Base-by-base conservation (phyloP, 2,113 vertebrate species). In the human region DNA sequence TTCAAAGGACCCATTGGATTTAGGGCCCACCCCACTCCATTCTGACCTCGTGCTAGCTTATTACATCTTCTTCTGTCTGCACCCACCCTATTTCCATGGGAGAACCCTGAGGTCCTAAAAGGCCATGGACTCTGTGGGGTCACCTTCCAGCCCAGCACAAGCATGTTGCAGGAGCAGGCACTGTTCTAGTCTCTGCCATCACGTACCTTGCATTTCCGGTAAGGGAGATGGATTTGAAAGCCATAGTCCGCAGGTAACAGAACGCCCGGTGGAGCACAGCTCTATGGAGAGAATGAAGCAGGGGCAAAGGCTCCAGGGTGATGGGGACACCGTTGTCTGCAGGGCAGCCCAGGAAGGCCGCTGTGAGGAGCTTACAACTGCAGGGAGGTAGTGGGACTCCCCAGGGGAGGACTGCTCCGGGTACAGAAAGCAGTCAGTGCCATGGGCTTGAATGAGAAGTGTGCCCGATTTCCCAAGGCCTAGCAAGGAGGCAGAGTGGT, bases 251-350 rank as follows among this genome's bases (percentile, higher is more conserved):
- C 43, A 48, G 3, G 50, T 20, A 32, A 45, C 5, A 27, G 25
- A 45, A 12, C 1, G 0, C 16, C 43, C 3, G 0, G 10, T 35
- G 1, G 27, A 80, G 32, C 73, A 2, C 3, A 40, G 45, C 2
- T 8, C 8, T 8, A 1, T 38, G 38, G 40, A 20, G 3, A 66
- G 11, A 43, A 17, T 6, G 55, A 13, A 66, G n/a, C 16, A 10
- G 32, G 5, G 17, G 16, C 3, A 0, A 8, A 40, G 27, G 6
- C 10, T 48, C n/a, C 12, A 48, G 48, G 61, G 27, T 1, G 8
- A 1, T 0, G 20, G 38, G 25, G 2, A 1, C 0, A 8, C 18
- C n/a, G 0, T 43, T 43, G 27, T 40, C 82, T 22, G 5, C 2
- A 11, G 5, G 22, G 22, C 22, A 2, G 57, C 45, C 3, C 45